A percentile compares a stretch with the other conserved stretches of the same genome.
Evolutionary conservation across 1,140 invertebrate genomes (phyloP).

Genomic region (Zaprionus kolodkinae): DNA sequence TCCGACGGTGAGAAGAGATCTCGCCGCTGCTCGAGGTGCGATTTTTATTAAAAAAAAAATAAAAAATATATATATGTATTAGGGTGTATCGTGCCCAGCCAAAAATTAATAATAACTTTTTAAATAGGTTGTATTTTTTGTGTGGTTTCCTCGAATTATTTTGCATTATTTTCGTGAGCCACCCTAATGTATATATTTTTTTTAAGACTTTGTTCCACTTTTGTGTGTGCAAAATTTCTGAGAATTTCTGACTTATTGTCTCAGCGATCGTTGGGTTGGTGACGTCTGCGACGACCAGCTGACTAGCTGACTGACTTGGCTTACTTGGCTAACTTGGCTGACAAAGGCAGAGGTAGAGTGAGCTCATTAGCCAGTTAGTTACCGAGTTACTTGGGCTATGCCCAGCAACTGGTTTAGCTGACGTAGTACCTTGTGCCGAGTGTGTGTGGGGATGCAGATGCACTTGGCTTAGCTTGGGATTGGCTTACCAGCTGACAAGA

Average conservation of each 20-base stretch:
- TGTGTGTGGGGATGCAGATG: conserved; percentile 37
- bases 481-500: conserved; percentile 60
- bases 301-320: no score
- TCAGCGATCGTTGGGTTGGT: conserved; percentile 20
- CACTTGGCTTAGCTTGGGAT: conserved; percentile 31
- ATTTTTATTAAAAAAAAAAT: conserved; percentile 45
- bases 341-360: conserved; percentile 29
- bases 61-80: no score
- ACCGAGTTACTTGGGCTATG: background rate
- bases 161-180: background rate
- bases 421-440: conserved; percentile 8
- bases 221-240: conserved; percentile 51
- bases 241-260: conserved; percentile 67
- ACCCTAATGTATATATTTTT: background rate
- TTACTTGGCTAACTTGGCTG: conserved; percentile 8
- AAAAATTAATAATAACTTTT: conserved; percentile 2
- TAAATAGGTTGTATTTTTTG: background rate
- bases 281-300: conserved; percentile 33
- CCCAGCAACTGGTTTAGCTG: conserved; percentile 50
- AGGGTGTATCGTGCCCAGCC: background rate
- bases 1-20: conserved; percentile 44
- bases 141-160: background rate
- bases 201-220: conserved; percentile 62
- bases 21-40: conserved; percentile 47
- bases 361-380: conserved; percentile 5